Evolutionary conservation across 2,113 vertebrate species (phyloP), one percentile per base, ranked within the genome.

Genomic region (Odocoileus virginianus): DNA sequence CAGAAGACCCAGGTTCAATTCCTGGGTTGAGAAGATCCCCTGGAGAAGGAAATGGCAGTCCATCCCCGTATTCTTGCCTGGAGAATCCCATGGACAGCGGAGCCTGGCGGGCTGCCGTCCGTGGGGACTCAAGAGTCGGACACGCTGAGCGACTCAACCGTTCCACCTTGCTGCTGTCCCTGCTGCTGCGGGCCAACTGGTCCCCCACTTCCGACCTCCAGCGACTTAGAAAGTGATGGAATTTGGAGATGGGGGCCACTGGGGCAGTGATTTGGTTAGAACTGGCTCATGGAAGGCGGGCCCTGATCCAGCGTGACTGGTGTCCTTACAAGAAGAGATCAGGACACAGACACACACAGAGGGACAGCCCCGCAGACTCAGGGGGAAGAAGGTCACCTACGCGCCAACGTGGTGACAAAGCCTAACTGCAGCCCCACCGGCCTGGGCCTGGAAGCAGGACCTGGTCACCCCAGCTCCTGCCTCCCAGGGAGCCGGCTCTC

Each of bases 161-260:
- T 64, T 94, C 93, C 94, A 1, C 33, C 92, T 5, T 17, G 91
- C 74, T 87, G 96, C 98, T 98, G 97, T 98, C 97, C 96, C 97
- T 96, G 57, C 19, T 33, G 83, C 28, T 2, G 3, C 7, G 25
- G 36, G 64, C 40, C 2, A 15, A 40, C 33, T 0, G 23, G 25
- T 54, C 17, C n/a, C 64, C 30, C 79, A 2, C 11, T 16, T 33
- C 30, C 0, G 3, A 43, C 4, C 27, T 16, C 27, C n/a, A 25
- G 52, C 2, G 3, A 36, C 40, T n/a, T 78, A 33, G 58, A 33
- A 58, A 0, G 13, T 10, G 61, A 36, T 8, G 15, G 23, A 1
- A 4, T 52, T 15, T 40, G 27, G 55, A 30, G 28, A 21, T 0
- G 8, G 28, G 23, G 30, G 8, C 30, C 21, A 30, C 25, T 30